Percentiles rank a stretch among this genome's conserved stretches.
These are phyloP conservation scores for Pogonocherus hispidulus DNA, from an alignment of 2,888 invertebrate genomes.

Conservation along the genomic window DNA sequence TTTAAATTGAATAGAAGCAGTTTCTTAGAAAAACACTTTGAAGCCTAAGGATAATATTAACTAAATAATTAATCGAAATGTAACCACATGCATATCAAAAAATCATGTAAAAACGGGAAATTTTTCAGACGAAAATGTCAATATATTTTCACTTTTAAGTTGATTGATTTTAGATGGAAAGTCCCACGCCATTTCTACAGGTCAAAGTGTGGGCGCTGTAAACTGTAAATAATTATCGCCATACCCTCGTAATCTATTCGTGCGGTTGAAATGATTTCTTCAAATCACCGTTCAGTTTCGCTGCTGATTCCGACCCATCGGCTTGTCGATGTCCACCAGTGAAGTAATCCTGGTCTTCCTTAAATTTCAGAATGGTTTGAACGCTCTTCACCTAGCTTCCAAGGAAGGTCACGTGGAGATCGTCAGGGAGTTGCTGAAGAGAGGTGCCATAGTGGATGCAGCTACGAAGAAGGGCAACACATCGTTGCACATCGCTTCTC, in stretches of 20 bases:
- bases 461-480: slow-evolving; percentile 98
- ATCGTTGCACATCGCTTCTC: slow-evolving; percentile 96
- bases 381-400: slow-evolving; percentile 96
- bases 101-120: too few species aligned
- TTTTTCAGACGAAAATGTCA: too few species aligned
- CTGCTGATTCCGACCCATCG: background rate
- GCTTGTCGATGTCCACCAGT: slow-evolving; percentile 14
- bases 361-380: slow-evolving; percentile 89
- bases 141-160: too few species aligned
- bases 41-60: too few species aligned
- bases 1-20: too few species aligned
- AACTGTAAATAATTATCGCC: background rate
- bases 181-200: too few species aligned
- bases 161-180: too few species aligned
- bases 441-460: slow-evolving; percentile 94
- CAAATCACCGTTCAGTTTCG: background rate
- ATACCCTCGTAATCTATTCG: background rate
- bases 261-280: background rate
- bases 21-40: too few species aligned
- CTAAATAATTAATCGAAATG: too few species aligned
- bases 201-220: too few species aligned
- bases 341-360: slow-evolving; percentile 36
- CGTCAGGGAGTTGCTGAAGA: slow-evolving; percentile 89
- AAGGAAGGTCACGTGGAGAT: slow-evolving; percentile 98
- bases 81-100: too few species aligned